Evolutionary conservation across 2,797 vertebrate genomes (phyloP).

Genomic region (Corythornis leucogaster): DNA sequence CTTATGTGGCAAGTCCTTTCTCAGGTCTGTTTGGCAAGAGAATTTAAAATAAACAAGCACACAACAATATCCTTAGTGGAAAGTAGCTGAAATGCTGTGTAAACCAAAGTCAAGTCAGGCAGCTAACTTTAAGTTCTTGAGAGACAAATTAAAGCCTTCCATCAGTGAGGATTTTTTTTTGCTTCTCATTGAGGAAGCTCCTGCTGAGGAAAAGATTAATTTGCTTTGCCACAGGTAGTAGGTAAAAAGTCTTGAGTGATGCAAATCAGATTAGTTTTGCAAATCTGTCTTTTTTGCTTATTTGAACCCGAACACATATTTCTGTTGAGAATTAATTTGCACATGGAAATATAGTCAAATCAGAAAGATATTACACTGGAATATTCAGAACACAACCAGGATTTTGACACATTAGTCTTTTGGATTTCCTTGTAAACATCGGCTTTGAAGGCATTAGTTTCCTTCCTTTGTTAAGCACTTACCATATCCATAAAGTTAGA

Average conservation of each 20-base stretch:
- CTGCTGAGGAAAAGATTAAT: neutral
- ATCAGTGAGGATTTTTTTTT: neutral
- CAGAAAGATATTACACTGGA: neutral
- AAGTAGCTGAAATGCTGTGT: neutral
- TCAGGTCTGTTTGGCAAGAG: neutral
- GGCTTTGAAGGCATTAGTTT: neutral
- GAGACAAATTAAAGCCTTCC: neutral
- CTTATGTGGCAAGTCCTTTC: neutral
- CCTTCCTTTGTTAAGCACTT: neutral
- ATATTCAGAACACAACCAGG: neutral
- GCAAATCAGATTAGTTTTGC: neutral
- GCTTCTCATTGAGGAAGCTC: neutral
- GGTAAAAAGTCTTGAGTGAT: neutral
- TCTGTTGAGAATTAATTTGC: neutral
- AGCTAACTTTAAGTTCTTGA: neutral
- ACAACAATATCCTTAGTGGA: neutral
- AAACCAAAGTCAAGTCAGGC: neutral
- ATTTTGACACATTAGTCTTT: neutral
- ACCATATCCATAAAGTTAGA: neutral
- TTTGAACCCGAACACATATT: neutral
- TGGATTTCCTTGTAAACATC: neutral
- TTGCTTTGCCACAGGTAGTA: neutral
- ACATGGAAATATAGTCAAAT: neutral
- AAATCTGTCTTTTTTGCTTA: neutral
- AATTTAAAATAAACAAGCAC: neutral